phyloP scores from a whole-genome alignment of 2,888 invertebrate genomes.

The Rhimphoctona megacephalus region DNA sequence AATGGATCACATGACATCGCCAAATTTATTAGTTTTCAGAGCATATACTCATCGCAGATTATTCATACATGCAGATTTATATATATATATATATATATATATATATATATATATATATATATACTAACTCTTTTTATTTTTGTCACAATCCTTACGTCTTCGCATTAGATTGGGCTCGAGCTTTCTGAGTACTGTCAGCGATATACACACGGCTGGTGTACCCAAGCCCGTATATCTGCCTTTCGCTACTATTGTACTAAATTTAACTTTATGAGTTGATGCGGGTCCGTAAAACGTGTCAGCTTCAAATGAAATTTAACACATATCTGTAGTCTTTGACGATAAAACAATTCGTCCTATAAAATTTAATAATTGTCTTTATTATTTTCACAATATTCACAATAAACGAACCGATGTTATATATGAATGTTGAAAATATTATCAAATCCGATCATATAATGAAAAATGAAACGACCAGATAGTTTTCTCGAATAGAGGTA shows the following conservation, averaged over 20 bases:
- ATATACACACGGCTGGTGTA: not conserved
- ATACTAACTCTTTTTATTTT: no score
- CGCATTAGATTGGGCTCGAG: not conserved
- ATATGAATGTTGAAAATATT: not conserved
- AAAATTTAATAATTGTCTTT: not conserved
- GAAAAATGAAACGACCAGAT: not conserved
- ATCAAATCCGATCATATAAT: not conserved
- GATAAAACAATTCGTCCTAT: not conserved
- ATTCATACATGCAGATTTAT: not conserved
- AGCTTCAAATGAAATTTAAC: not conserved
- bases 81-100: not conserved
- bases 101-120: not conserved
- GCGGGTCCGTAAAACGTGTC: constrained; percentile 9
- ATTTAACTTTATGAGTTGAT: not conserved
- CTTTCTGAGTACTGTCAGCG: not conserved
- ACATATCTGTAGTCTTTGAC: not conserved
- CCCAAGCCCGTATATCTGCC: not conserved
- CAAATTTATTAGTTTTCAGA: constrained; percentile 14
- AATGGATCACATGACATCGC: not conserved
- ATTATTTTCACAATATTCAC: not conserved
- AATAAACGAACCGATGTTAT: not conserved
- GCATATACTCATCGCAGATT: not conserved
- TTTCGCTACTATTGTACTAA: not conserved
- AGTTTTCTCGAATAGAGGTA: not conserved
- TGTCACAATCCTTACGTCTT: not conserved